These are phyloP conservation scores for Agrilus mali DNA, from an alignment of 2,888 invertebrate genomes.

Conservation along the genomic window DNA sequence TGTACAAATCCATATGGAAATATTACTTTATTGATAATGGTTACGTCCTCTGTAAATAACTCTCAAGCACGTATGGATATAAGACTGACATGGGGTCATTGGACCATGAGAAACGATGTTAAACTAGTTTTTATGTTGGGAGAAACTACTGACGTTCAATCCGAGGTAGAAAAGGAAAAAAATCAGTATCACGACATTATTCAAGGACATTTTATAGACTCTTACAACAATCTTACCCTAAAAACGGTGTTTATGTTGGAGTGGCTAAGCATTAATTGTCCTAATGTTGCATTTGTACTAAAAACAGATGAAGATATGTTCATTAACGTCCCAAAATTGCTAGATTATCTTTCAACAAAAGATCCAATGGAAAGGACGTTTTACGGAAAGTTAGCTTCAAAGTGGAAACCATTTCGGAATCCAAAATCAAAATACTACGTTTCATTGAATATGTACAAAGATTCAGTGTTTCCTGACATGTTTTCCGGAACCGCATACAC, in stretches of 20 bases:
- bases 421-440: constrained; percentile 82
- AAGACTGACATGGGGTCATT: constrained; percentile 73
- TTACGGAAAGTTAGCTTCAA: constrained; percentile 69
- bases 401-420: constrained; percentile 77
- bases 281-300: constrained; percentile 58
- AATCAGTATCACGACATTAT: constrained; percentile 65
- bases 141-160: constrained; percentile 38
- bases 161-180: constrained; percentile 49
- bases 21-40: constrained; percentile 49
- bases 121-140: constrained; percentile 58
- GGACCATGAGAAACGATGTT: constrained; percentile 49
- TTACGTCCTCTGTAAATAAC: constrained; percentile 65
- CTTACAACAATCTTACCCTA: constrained; percentile 70
- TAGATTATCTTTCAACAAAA: constrained; percentile 52
- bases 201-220: constrained; percentile 59
- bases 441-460: constrained; percentile 61
- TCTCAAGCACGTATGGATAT: constrained; percentile 59
- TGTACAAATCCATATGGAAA: constrained; percentile 54
- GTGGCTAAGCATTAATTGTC: constrained; percentile 69
- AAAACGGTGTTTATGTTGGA: constrained; percentile 74
- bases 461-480: constrained; percentile 71
- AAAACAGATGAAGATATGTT: constrained; percentile 88
- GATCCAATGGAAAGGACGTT: constrained; percentile 53
- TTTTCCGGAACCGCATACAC: constrained; percentile 91
- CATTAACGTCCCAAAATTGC: constrained; percentile 64